Evolutionary conservation across 2,888 invertebrate species (phyloP).

Genomic region (Synanthedon tipuliformis): DNA sequence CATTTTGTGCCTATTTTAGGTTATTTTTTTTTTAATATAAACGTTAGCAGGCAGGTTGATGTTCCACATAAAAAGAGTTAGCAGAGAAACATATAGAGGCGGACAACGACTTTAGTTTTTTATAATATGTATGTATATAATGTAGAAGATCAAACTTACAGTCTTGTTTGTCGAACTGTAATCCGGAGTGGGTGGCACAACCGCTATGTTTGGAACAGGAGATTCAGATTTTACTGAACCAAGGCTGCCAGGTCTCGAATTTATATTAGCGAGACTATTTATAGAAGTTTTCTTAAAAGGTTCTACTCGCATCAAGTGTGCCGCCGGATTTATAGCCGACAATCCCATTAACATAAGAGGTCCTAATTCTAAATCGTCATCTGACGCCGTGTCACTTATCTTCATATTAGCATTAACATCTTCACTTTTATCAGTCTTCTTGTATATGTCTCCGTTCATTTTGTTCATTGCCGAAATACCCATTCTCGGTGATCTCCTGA

Average conservation of each 20-base stretch:
- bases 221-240: constrained; percentile 50
- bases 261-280: constrained; percentile 30
- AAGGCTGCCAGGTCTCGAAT: constrained; percentile 61
- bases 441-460: constrained; percentile 62
- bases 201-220: constrained; percentile 76
- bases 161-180: constrained; percentile 54
- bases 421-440: constrained; percentile 49
- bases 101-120: too few species aligned
- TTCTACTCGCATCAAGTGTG: constrained; percentile 71
- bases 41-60: background rate
- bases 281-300: constrained; percentile 57
- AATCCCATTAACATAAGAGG: constrained; percentile 77
- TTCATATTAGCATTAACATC: constrained; percentile 43
- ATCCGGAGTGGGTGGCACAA: constrained; percentile 82
- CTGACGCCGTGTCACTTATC: constrained; percentile 43
- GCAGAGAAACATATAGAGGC: too few species aligned
- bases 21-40: too few species aligned
- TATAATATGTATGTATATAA: too few species aligned
- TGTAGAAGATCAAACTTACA: constrained; percentile 30
- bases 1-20: too few species aligned
- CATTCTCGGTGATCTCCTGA: constrained; percentile 57
- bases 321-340: constrained; percentile 72
- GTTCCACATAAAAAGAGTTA: background rate
- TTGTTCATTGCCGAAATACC: constrained; percentile 59
- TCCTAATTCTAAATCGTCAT: constrained; percentile 73